These are phyloP conservation scores for Crax fasciolata DNA, from an alignment of 2,797 vertebrate species.

Conservation along the genomic window DNA sequence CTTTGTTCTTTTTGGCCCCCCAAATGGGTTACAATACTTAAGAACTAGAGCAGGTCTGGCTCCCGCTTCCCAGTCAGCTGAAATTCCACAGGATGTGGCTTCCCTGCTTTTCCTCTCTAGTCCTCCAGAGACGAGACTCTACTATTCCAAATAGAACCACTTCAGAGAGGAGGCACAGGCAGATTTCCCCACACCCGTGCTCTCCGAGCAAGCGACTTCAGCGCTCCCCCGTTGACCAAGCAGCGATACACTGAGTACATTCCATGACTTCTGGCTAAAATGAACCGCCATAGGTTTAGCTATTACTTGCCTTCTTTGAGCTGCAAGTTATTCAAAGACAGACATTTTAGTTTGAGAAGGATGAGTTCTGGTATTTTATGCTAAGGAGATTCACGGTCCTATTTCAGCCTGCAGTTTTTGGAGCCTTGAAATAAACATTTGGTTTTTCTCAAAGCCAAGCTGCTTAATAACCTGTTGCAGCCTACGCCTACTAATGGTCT, in stretches of 20 bases:
- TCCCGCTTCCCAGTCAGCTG: neutral
- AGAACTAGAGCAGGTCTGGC: neutral
- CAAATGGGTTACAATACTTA: neutral
- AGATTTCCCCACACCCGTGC: neutral
- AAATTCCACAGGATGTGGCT: constrained; percentile 35
- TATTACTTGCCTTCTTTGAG: neutral
- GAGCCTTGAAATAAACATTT: neutral
- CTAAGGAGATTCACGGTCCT: neutral
- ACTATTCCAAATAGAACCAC: neutral
- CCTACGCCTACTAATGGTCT: neutral
- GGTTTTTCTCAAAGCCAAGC: neutral
- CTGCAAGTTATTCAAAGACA: neutral
- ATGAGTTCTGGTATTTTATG: neutral
- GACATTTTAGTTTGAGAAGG: neutral
- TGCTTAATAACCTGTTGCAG: constrained; percentile 8
- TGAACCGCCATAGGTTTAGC: neutral
- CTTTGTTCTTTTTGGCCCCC: neutral
- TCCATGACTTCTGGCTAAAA: neutral
- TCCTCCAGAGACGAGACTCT: neutral
- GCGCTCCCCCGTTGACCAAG: neutral
- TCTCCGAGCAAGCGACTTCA: neutral
- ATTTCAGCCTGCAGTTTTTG: constrained; percentile 14
- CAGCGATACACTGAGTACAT: neutral
- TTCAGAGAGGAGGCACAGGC: neutral
- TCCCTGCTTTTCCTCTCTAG: neutral